Base-by-base conservation (phyloP, 2,113 vertebrate species). In the Coptodon rendalli region DNA sequence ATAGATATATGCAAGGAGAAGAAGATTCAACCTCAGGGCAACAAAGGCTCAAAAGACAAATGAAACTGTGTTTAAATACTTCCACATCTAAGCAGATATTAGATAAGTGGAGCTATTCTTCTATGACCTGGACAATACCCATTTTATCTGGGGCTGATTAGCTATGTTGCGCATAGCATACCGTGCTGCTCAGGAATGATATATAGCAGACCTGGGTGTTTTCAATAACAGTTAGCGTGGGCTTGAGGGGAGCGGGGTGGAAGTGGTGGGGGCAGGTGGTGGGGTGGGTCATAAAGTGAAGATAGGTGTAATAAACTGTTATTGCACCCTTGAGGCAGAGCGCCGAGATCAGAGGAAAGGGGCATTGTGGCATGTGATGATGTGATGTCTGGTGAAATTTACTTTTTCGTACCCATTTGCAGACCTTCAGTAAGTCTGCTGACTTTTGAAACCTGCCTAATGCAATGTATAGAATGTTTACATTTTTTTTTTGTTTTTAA, bases 261-360 rank as follows among this genome's bases (percentile, higher is more conserved):
- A 86, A 84, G 80, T 79, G 85, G 80, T 80, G 88, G 82, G 92
- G 38, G 87, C 87, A 85, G 43, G 87, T 89, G 86, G 80, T 88
- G 27, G 73, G 73, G 45, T 52, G 89, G 87, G 93, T 96, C 94
- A 95, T 96, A 95, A 96, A 96, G 94, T 83, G 91, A 90, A 91
- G 91, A 93, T 95, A 93, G 94, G 92, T 93, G 94, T 96, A 96
- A 96, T 97, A 97, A 96, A 96, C 93, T 92, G 92, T 97, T 97
- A 97, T 97, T 96, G 93, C 92, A 93, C 95, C 96, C 94, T 93
- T 86, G 91, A 94, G 95, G 93, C 91, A 93, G 90, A 88, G 89
- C 73, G 24, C 89, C 2, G 86, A 94, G 94, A 96, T 96, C 94
- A 95, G 85, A 94, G 82, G 88, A 91, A 71, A 90, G 86, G 87